Conservation (phyloP, 2,888 invertebrate species). For the Blera fallax region DNA sequence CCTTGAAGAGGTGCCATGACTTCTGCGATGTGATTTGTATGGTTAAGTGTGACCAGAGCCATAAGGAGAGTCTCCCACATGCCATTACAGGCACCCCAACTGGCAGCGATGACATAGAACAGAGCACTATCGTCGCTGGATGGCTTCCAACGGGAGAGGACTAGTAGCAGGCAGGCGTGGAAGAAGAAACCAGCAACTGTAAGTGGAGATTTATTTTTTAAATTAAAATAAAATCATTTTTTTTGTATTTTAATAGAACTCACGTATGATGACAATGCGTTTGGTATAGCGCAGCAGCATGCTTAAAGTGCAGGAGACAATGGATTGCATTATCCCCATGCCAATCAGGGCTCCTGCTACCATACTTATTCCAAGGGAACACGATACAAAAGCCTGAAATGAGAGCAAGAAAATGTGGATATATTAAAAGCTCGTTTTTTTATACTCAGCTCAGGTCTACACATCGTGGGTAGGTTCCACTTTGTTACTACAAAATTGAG, state of each 20-base stretch:
- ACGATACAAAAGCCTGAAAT: conserved; percentile 91
- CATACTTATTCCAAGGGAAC: conserved; percentile 89
- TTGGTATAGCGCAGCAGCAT: conserved; percentile 90
- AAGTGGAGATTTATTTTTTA: not conserved
- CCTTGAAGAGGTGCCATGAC: conserved; percentile 83
- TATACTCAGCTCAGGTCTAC: no score
- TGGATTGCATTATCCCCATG: conserved; percentile 88
- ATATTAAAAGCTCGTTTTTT: no score
- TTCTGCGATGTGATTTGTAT: conserved; percentile 80
- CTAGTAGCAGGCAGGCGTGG: conserved; percentile 89
- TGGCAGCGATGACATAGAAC: conserved; percentile 91
- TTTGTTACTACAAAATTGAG: no score
- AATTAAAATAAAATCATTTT: not conserved
- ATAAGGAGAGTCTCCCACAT: conserved; percentile 89
- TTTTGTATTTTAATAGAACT: conserved; percentile 73
- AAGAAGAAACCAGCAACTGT: conserved; percentile 90
- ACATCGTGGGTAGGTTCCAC: no score
- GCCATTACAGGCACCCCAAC: conserved; percentile 93
- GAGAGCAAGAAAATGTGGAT: not conserved
- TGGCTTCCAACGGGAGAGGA: conserved; percentile 90
- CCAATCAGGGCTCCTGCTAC: conserved; percentile 89
- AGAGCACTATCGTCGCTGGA: conserved; percentile 90
- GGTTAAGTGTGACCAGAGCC: conserved; percentile 81
- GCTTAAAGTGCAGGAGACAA: conserved; percentile 90
- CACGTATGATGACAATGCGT: conserved; percentile 88